These are phyloP conservation scores for Cinclus cinclus DNA, from an alignment of 2,113 vertebrate genomes.

Conservation along the genomic window DNA sequence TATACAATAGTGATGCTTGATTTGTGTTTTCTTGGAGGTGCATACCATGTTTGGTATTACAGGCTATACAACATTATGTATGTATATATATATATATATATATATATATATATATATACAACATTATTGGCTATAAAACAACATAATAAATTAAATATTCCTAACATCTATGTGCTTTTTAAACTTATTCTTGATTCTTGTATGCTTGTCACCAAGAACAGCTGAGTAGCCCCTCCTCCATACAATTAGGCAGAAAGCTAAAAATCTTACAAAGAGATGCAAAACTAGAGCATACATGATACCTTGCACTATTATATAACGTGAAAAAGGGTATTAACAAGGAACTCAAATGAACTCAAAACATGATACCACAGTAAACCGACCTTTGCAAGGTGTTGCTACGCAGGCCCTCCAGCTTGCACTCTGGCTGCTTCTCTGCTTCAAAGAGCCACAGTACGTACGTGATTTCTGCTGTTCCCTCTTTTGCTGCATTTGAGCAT, in stretches of 20 bases:
- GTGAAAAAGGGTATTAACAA: slow-evolving; percentile 24
- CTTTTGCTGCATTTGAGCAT: not conserved
- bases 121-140: not conserved
- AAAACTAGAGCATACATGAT: not conserved
- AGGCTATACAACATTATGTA: not conserved
- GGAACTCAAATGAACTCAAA: slow-evolving; percentile 35
- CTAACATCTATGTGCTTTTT: not conserved
- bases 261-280: slow-evolving; percentile 17
- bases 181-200: not conserved
- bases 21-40: not conserved
- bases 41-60: not conserved
- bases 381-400: slow-evolving; percentile 8
- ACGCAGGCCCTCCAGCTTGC: not conserved
- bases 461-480: not conserved
- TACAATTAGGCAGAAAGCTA: slow-evolving; percentile 8
- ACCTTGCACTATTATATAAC: not conserved
- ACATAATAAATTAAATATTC: not conserved
- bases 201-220: not conserved
- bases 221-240: not conserved
- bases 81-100: no score
- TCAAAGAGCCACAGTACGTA: not conserved
- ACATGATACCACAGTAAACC: not conserved
- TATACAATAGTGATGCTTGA: not conserved
- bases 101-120: no score
- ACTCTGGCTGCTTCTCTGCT: not conserved